phyloP scores from a whole-genome alignment of 2,888 invertebrate species.

The Mechanitis messenoides region DNA sequence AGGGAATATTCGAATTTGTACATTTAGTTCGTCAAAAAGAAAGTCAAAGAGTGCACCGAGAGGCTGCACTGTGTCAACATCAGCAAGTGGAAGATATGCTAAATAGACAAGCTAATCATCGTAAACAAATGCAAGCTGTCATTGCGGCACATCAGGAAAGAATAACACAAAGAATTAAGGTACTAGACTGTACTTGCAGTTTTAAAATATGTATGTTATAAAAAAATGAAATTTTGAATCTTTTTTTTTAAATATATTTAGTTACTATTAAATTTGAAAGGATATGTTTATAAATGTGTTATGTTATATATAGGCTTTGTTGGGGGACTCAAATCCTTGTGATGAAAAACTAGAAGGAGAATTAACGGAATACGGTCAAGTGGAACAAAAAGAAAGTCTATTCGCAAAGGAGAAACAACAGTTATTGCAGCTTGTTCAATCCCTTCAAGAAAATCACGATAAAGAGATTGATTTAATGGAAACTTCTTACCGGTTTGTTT shows the following conservation, averaged over 20 bases:
- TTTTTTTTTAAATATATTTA: background rate
- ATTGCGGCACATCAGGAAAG: constrained; percentile 78
- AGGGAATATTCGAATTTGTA: background rate
- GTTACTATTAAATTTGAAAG: constrained; percentile 20
- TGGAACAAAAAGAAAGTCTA: constrained; percentile 46
- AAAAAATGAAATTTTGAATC: too few species aligned
- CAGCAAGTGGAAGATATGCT: constrained; percentile 73
- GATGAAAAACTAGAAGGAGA: constrained; percentile 30
- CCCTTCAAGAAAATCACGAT: constrained; percentile 76
- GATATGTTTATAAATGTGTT: background rate
- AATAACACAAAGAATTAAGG: constrained; percentile 78
- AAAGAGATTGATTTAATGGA: constrained; percentile 79
- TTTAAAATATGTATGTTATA: background rate
- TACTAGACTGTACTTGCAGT: constrained; percentile 30
- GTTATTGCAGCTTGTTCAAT: constrained; percentile 67
- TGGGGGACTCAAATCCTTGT: constrained; percentile 43
- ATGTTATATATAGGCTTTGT: constrained; percentile 43
- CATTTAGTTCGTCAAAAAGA: constrained; percentile 63
- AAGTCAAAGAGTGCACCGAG: constrained; percentile 66
- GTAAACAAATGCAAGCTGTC: constrained; percentile 76
- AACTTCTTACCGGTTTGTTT: constrained; percentile 76
- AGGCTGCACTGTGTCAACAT: constrained; percentile 71
- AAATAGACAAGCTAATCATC: constrained; percentile 73
- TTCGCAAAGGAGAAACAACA: constrained; percentile 57
- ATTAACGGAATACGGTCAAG: constrained; percentile 35